Percentiles rank a stretch among this genome's conserved stretches.
Evolutionary conservation across 2,888 invertebrate genomes (phyloP).

Genomic region (Hyles lineata): DNA sequence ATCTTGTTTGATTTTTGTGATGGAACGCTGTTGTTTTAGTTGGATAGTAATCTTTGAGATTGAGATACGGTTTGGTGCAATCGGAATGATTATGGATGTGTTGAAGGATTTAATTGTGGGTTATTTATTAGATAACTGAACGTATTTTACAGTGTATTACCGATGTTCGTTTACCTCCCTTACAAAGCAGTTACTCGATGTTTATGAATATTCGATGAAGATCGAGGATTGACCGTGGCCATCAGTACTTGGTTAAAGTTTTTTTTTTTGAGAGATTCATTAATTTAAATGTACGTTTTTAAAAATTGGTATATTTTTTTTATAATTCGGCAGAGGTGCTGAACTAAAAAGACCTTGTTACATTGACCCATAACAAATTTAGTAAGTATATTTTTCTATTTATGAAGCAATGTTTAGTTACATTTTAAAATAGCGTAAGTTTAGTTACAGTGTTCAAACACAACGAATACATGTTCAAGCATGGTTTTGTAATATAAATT

Average conservation of each 20-base stretch:
- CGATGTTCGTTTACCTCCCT: slow-evolving; percentile 40
- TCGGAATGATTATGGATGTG: slow-evolving; percentile 47
- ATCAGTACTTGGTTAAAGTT: slow-evolving; percentile 51
- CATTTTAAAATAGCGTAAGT: slow-evolving; percentile 48
- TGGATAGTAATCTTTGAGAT: slow-evolving; percentile 9
- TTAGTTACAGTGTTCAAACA: slow-evolving; percentile 66
- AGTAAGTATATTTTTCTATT: slow-evolving; percentile 45
- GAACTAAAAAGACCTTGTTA: slow-evolving; percentile 32
- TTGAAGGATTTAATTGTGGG: slow-evolving; percentile 41
- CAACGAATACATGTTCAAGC: slow-evolving; percentile 69
- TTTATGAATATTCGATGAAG: slow-evolving; percentile 40
- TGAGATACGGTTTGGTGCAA: slow-evolving; percentile 53
- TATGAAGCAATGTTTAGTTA: slow-evolving; percentile 38
- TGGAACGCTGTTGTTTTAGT: background rate
- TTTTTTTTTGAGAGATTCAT: slow-evolving; percentile 40
- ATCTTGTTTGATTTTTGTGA: background rate
- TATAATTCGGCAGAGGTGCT: slow-evolving; percentile 63
- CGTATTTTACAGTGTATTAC: slow-evolving; percentile 39
- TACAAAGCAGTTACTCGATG: slow-evolving; percentile 41
- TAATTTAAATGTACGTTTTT: slow-evolving; percentile 41
- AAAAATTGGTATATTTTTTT: slow-evolving; percentile 45
- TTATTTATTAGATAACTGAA: slow-evolving; percentile 46
- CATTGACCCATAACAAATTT: slow-evolving; percentile 41
- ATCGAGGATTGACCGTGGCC: slow-evolving; percentile 61
- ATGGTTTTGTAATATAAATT: slow-evolving; percentile 65